phyloP scores from a whole-genome alignment of 2,797 vertebrate species.

The Heliangelus exortis region DNA sequence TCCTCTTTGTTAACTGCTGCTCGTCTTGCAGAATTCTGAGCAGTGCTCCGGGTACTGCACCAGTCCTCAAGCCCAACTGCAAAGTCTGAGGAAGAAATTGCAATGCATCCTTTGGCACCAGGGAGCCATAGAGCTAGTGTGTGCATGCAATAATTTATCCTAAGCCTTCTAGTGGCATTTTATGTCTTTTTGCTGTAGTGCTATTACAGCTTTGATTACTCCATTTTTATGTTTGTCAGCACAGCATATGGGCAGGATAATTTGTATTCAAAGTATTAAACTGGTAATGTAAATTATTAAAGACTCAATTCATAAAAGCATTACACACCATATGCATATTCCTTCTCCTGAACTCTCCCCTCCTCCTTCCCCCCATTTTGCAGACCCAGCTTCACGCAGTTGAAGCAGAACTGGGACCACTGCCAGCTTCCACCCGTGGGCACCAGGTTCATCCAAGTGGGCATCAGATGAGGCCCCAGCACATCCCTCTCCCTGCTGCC shows the following conservation, averaged over 20 bases:
- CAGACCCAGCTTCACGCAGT: not conserved
- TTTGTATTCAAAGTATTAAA: conserved; percentile 81
- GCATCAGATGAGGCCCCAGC: not conserved
- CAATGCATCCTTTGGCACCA: conserved; percentile 68
- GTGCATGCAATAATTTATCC: conserved; percentile 75
- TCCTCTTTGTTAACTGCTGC: not conserved
- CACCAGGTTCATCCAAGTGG: fast-evolving
- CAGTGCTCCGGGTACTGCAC: not conserved
- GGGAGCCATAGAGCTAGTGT: conserved; percentile 69
- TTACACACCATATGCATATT: conserved; percentile 67
- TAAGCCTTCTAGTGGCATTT: conserved; percentile 75
- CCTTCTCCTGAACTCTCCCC: not conserved
- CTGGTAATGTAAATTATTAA: conserved; percentile 80
- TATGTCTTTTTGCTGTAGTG: conserved; percentile 76
- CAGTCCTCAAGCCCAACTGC: conserved; percentile 41
- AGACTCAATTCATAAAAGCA: conserved; percentile 76
- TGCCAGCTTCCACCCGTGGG: not conserved
- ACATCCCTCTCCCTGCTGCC: not conserved
- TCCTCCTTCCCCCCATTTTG: not conserved
- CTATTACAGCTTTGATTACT: conserved; percentile 79
- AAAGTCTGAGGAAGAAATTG: conserved; percentile 67
- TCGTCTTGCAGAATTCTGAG: not conserved
- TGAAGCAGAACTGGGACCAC: fast-evolving
- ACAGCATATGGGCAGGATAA: conserved; percentile 76
- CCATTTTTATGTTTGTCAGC: conserved; percentile 80